A percentile compares a stretch with the other conserved stretches of the same genome.
phyloP scores from a whole-genome alignment of 1,140 invertebrate genomes.

The Goniozus legneri region DNA sequence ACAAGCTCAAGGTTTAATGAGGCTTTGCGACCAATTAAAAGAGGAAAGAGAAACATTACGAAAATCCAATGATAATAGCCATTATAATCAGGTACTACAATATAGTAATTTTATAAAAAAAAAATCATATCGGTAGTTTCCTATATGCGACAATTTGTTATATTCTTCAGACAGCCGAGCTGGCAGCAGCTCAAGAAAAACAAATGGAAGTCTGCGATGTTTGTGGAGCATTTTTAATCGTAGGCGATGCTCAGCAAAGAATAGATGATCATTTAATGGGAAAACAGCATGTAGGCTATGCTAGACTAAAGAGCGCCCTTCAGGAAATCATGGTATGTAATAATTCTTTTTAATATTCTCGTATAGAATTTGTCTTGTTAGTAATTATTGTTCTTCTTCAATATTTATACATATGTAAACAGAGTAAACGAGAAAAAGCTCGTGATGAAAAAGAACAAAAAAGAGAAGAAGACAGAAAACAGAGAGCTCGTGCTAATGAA shows the following conservation, averaged over 20 bases:
- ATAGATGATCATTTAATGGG: constrained; percentile 98
- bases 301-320: constrained; percentile 64
- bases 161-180: constrained; percentile 62
- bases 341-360: constrained; percentile 1
- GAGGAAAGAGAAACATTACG: constrained; percentile 83
- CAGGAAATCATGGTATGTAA: constrained; percentile 58
- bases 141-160: constrained; percentile 1
- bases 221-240: constrained; percentile 96
- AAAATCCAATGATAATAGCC: constrained; percentile 76
- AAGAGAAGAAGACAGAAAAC: constrained; percentile 62
- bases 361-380: no score
- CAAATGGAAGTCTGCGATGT: constrained; percentile 99
- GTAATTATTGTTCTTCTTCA: background rate
- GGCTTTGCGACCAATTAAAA: constrained; percentile 91
- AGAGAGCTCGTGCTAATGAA: constrained; percentile 51
- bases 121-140: constrained; percentile 2
- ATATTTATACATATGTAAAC: constrained; percentile 10
- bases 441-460: constrained; percentile 65
- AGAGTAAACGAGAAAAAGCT: constrained; percentile 62
- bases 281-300: constrained; percentile 95
- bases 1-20: constrained; percentile 93
- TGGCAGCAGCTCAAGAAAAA: constrained; percentile 86
- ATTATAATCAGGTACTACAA: constrained; percentile 60
- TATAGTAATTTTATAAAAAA: background rate
- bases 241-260: constrained; percentile 96